Conservation (phyloP, 2,797 vertebrate genomes). For the Caiman crocodilus region DNA sequence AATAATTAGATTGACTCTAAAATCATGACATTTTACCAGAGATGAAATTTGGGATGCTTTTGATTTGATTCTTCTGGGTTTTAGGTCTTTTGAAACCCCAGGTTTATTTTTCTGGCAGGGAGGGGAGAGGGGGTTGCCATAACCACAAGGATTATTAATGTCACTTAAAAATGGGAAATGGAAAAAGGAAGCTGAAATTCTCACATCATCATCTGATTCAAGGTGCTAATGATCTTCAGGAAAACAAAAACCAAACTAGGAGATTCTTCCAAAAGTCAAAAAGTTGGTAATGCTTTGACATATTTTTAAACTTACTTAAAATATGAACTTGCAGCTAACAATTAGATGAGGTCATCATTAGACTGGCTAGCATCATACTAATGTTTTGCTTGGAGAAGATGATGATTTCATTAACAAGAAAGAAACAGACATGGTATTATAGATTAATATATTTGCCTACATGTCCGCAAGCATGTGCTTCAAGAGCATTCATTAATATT, state of each 20-base stretch:
- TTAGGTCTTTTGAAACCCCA: background rate
- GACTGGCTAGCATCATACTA: background rate
- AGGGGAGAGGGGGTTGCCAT: too few relatives aligned
- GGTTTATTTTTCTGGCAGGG: too few relatives aligned
- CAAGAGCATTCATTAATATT: background rate
- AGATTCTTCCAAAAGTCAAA: background rate
- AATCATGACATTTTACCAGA: background rate
- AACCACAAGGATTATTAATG: too few relatives aligned
- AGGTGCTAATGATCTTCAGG: background rate
- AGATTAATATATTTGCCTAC: too few relatives aligned
- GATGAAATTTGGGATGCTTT: background rate
- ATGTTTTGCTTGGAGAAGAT: background rate
- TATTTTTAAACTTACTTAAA: background rate
- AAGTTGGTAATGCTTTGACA: background rate
- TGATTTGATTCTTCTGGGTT: background rate
- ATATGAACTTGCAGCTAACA: background rate
- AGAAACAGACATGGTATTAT: too few relatives aligned
- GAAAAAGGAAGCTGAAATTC: background rate
- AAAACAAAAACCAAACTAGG: background rate
- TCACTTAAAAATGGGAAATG: too few relatives aligned
- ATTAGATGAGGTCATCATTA: background rate
- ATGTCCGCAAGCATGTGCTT: too few relatives aligned
- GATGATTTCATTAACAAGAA: background rate
- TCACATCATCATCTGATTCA: background rate
- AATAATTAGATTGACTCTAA: too few relatives aligned